A percentile compares a stretch with the other conserved stretches of the same genome.
Evolutionary conservation across 2,113 vertebrate species (phyloP).

Genomic region (Ornithorhynchus anatinus): DNA sequence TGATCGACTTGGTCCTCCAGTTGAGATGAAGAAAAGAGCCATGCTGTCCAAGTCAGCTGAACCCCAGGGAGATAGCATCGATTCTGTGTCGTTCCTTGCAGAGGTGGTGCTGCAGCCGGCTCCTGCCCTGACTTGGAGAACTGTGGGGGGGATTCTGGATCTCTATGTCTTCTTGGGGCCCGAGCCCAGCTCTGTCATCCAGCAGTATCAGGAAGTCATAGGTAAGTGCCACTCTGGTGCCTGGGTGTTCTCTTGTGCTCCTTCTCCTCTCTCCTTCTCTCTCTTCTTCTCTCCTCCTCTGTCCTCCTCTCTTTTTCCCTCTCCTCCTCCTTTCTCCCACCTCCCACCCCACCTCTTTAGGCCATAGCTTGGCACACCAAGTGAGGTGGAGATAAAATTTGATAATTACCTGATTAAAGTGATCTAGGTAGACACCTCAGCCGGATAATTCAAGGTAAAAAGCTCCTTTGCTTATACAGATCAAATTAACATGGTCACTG

Average conservation of each 20-base stretch:
- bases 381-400: too few relatives aligned
- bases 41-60: too few relatives aligned
- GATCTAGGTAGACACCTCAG: too few relatives aligned
- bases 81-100: not conserved
- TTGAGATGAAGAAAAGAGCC: too few relatives aligned
- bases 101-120: conserved; percentile 85
- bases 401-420: too few relatives aligned
- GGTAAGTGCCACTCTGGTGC: conserved; percentile 63
- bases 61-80: not conserved
- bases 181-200: conserved; percentile 74
- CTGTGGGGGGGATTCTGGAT: conserved; percentile 85
- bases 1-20: too few relatives aligned
- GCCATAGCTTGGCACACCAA: too few relatives aligned
- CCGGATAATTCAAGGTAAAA: too few relatives aligned
- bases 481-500: too few relatives aligned
- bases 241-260: not conserved
- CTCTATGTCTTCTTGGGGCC: conserved; percentile 86
- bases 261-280: not conserved
- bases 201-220: conserved; percentile 84
- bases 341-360: too few relatives aligned
- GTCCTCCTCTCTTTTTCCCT: not conserved
- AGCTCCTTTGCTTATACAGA: too few relatives aligned
- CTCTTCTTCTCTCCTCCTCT: not conserved
- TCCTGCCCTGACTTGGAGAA: conserved; percentile 86
- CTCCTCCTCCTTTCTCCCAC: too few relatives aligned